These are phyloP conservation scores for Xylota segnis DNA, from an alignment of 2,888 invertebrate genomes.

Conservation along the genomic window DNA sequence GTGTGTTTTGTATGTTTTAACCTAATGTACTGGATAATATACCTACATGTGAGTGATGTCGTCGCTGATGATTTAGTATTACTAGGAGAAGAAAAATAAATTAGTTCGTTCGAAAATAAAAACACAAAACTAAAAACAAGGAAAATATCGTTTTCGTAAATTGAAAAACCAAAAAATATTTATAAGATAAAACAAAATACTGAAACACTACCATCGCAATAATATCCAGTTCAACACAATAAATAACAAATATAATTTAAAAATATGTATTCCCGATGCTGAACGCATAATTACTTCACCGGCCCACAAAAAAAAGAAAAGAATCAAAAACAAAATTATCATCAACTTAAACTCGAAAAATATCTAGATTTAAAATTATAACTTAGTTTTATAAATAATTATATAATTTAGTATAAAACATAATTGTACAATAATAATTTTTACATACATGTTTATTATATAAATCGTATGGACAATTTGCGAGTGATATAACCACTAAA, in stretches of 20 bases:
- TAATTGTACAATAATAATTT: constrained; percentile 74
- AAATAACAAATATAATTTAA: constrained; percentile 43
- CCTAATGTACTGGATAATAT: constrained; percentile 99
- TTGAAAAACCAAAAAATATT: constrained; percentile 43
- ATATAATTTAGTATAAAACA: constrained; percentile 72
- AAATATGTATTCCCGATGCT: constrained; percentile 65
- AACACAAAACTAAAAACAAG: constrained; percentile 16
- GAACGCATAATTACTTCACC: constrained; percentile 58
- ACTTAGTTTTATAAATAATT: constrained; percentile 69
- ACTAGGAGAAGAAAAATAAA: constrained; percentile 89
- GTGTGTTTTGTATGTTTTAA: constrained; percentile 99
- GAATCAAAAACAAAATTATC: constrained; percentile 40
- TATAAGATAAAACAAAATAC: constrained; percentile 46
- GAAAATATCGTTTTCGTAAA: constrained; percentile 61
- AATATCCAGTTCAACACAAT: constrained; percentile 66
- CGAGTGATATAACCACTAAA: constrained; percentile 81
- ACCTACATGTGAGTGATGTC: constrained; percentile 97
- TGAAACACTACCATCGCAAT: constrained; percentile 72
- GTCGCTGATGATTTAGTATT: constrained; percentile 96
- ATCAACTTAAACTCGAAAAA: constrained; percentile 59
- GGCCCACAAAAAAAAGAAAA: constrained; percentile 30
- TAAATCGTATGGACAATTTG: constrained; percentile 76
- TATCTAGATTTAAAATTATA: constrained; percentile 59
- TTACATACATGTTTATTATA: constrained; percentile 77
- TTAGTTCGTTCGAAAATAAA: constrained; percentile 40